A percentile compares a stretch with the other conserved stretches of the same genome.
Conservation (phyloP, 2,888 invertebrate genomes). For the Monochamus alternatus region DNA sequence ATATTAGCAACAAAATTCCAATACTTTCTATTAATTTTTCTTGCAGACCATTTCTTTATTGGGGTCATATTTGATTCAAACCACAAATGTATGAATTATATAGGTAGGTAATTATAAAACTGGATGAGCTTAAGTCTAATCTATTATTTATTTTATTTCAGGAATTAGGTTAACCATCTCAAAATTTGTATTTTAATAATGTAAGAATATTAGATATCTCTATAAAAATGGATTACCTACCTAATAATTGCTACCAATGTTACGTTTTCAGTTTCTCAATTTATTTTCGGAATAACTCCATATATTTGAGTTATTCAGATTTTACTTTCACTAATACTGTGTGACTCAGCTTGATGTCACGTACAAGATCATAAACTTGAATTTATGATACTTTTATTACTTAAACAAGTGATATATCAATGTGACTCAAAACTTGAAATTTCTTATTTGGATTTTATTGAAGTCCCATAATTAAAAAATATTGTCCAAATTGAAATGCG, state of each 20-base stretch:
- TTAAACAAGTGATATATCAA: slow-evolving; percentile 1
- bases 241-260: background rate
- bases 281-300: background rate
- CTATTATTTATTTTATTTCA: too few relatives aligned
- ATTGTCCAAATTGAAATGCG: background rate
- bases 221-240: too few relatives aligned
- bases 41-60: too few relatives aligned
- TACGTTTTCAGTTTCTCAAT: background rate
- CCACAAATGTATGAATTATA: too few relatives aligned
- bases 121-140: too few relatives aligned
- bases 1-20: too few relatives aligned
- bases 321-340: background rate
- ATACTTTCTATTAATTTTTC: too few relatives aligned
- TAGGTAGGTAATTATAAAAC: too few relatives aligned
- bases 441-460: background rate
- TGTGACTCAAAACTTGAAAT: slow-evolving; percentile 1
- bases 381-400: slow-evolving; percentile 1
- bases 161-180: too few relatives aligned
- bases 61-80: too few relatives aligned
- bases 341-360: slow-evolving; percentile 3
- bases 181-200: too few relatives aligned
- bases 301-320: background rate
- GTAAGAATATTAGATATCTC: too few relatives aligned
- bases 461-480: background rate
- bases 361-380: background rate